Evolutionary conservation across 2,797 vertebrate species (phyloP).

Genomic region (Pempheris klunzingeri): DNA sequence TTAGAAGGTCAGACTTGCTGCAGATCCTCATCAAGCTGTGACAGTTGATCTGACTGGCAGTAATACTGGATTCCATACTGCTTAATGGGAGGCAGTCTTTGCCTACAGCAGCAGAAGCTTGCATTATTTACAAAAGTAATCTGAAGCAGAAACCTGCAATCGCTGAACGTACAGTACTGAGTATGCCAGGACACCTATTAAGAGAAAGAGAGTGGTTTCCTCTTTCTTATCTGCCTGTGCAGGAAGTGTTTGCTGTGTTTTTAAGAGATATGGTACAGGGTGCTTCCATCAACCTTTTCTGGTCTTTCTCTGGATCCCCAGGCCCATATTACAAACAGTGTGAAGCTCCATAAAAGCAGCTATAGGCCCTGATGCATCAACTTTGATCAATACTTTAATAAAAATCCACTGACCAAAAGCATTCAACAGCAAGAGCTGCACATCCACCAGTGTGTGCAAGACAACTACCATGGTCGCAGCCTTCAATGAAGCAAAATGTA

Average conservation of each 20-base stretch:
- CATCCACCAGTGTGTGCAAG: not conserved
- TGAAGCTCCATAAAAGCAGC: constrained; percentile 32
- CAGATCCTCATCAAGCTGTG: constrained; percentile 68
- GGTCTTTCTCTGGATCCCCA: constrained; percentile 30
- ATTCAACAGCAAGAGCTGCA: constrained; percentile 8
- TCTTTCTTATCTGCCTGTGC: constrained; percentile 31
- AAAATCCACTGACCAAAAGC: constrained; percentile 33
- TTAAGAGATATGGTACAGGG: constrained; percentile 19
- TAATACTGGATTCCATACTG: constrained; percentile 18
- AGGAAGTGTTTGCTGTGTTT: constrained; percentile 32
- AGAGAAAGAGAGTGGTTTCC: constrained; percentile 8
- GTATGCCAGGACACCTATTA: constrained; percentile 5
- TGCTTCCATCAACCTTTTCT: constrained; percentile 59
- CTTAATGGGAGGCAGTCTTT: constrained; percentile 40
- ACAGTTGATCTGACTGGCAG: constrained; percentile 56
- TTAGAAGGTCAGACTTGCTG: constrained; percentile 74
- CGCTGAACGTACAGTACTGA: constrained; percentile 9
- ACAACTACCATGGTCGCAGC: not conserved
- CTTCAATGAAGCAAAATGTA: constrained; percentile 43
- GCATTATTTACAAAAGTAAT: constrained; percentile 52
- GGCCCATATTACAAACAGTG: constrained; percentile 4
- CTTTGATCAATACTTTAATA: constrained; percentile 53
- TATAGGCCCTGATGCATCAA: constrained; percentile 16
- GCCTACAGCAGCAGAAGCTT: constrained; percentile 35
- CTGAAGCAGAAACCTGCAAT: constrained; percentile 16